Evolutionary conservation across 1,140 invertebrate genomes (phyloP), one percentile per base, ranked within the genome.

Genomic region (Choristoneura fumiferana): DNA sequence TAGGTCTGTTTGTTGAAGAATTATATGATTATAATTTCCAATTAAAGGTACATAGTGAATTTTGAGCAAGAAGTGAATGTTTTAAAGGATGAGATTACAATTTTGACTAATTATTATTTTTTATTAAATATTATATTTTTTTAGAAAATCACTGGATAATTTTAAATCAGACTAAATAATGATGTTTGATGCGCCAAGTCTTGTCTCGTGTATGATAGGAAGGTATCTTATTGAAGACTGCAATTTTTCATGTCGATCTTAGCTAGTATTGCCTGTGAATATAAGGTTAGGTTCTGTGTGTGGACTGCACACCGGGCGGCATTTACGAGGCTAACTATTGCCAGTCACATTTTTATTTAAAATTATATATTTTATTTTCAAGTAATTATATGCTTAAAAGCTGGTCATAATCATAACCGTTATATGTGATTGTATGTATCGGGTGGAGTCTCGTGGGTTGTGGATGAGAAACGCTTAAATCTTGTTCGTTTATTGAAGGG

Each of bases 171-270:
- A 29, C 22, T 29, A 29, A 6, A 29, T 43, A 54, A 29, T 39
- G 18, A 63, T 36, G 56, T 55, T 65, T 56, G 38, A 63, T 64
- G 6, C 64, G 78, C 76, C 81, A 75, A 68, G 76, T 85, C 77
- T 85, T 82, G 80, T 83, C 77, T 71, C 57, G 71, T 69, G 69
- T 68, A 61, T 60, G 69, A 61, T 73, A 71, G 74, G 69, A 60
- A 65, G 71, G 61, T 81, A 79, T 82, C 73, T 71, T 80, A 78
- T 71, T 75, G 82, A 87, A 87, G 84, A 87, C 84, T 87, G 84
- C 82, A 83, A 81, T 71, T 84, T 75, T 78, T 81, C 75, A 78
- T 65, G 67, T 76, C 54, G 70, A 67, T 54, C 68, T 71, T 78
- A 77, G 76, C 71, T 72, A 67, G 68, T 67, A 61, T 75, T 72